These are phyloP conservation scores for Arenicola marina DNA, from an alignment of 2,888 invertebrate genomes.

Conservation along the genomic window DNA sequence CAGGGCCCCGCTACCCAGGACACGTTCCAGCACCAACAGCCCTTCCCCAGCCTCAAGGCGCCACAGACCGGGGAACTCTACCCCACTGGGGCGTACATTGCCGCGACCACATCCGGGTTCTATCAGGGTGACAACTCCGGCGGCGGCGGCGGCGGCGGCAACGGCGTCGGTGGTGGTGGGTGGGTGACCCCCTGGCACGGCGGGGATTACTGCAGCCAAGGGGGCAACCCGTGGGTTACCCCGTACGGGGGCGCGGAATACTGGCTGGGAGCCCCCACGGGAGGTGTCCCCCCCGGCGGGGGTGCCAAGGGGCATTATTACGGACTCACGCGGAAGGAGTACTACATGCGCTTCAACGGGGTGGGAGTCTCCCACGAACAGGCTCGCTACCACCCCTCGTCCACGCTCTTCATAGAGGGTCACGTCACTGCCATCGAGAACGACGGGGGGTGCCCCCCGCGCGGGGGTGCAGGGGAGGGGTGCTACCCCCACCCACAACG, in stretches of 20 bases:
- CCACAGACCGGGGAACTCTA: background rate
- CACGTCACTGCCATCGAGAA: constrained; percentile 16
- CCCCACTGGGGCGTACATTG: background rate
- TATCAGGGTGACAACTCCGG: too few relatives aligned
- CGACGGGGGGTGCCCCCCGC: background rate
- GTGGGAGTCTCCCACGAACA: constrained; percentile 2
- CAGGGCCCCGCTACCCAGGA: constrained; percentile 4
- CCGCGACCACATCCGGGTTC: too few relatives aligned
- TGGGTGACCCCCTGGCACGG: background rate
- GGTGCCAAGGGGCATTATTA: background rate
- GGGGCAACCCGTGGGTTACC: background rate
- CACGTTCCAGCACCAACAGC: background rate
- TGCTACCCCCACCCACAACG: too few relatives aligned
- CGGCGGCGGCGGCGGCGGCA: background rate
- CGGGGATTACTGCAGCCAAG: background rate
- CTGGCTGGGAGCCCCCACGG: background rate
- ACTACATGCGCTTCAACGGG: constrained; percentile 24
- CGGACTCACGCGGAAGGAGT: constrained; percentile 1
- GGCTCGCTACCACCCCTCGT: constrained; percentile 1
- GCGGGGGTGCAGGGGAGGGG: too few relatives aligned
- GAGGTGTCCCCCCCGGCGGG: background rate
- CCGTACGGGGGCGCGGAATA: background rate
- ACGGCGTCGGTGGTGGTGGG: background rate
- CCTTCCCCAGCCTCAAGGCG: background rate
- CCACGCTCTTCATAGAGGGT: constrained; percentile 18